These are phyloP conservation scores for Sarcophaga bullata DNA, from an alignment of 1,140 invertebrate genomes.

Conservation along the genomic window DNA sequence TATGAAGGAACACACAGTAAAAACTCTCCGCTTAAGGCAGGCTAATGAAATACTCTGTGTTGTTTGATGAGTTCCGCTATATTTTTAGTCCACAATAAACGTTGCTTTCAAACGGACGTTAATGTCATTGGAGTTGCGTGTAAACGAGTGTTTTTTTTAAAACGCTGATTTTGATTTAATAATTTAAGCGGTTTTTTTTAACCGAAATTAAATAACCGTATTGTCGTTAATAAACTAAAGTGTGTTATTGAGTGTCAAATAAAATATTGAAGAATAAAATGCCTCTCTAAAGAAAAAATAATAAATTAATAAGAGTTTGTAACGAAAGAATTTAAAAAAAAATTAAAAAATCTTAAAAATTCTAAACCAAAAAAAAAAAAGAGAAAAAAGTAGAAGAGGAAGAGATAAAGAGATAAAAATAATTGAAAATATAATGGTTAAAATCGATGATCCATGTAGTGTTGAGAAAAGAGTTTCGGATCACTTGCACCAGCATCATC, in stretches of 20 bases:
- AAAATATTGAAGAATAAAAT: no score
- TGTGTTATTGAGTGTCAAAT: neutral
- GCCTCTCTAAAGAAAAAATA: neutral
- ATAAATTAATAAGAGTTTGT: neutral
- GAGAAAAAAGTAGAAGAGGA: no score
- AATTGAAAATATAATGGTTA: slow-evolving; percentile 38
- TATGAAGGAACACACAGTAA: neutral
- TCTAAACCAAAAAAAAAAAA: neutral
- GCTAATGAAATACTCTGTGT: neutral
- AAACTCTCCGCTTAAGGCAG: neutral
- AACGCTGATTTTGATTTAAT: no score
- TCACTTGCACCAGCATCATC: neutral
- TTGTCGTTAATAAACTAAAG: neutral
- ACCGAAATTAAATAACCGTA: neutral
- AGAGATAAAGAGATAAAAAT: no score
- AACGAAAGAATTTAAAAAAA: neutral
- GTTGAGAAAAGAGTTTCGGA: slow-evolving; percentile 36
- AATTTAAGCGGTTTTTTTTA: neutral
- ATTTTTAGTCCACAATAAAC: slow-evolving; percentile 45
- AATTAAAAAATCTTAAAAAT: neutral
- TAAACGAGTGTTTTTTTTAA: neutral
- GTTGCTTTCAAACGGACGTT: slow-evolving; percentile 17
- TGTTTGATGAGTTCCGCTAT: neutral
- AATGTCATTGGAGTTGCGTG: slow-evolving; percentile 8
- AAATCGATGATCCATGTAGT: slow-evolving; percentile 42